Conservation (phyloP, 2,888 invertebrate genomes). For the Drosophila setosimentum region DNA sequence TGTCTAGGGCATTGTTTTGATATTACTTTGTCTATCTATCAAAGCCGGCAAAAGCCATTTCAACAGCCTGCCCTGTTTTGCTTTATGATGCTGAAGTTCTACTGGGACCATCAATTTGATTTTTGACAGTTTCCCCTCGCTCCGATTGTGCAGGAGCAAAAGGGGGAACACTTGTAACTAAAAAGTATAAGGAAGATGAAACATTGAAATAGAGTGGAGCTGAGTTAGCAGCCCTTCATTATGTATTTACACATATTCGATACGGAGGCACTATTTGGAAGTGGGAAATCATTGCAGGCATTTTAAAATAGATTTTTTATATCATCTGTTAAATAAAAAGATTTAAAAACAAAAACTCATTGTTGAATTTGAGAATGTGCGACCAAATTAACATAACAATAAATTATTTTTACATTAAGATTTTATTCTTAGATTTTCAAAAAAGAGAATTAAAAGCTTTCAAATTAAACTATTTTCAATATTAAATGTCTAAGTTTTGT, state of each 20-base stretch:
- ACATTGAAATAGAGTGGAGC: slow-evolving; percentile 17
- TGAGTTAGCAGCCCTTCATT: slow-evolving; percentile 27
- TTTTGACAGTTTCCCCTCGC: slow-evolving; percentile 54
- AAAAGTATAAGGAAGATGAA: slow-evolving; percentile 12
- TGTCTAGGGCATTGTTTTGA: slow-evolving; percentile 51
- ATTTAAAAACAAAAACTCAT: not conserved
- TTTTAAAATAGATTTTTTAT: not conserved
- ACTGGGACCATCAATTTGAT: slow-evolving; percentile 69
- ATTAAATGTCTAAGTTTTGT: not conserved
- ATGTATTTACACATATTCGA: slow-evolving; percentile 3
- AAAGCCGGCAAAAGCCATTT: slow-evolving; percentile 63
- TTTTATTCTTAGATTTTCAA: not conserved
- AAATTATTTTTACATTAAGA: not conserved
- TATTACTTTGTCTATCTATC: slow-evolving; percentile 66
- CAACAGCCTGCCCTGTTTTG: slow-evolving; percentile 56
- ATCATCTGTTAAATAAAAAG: not conserved
- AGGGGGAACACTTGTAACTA: slow-evolving; percentile 37
- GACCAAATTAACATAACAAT: not conserved
- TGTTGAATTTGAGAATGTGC: not conserved
- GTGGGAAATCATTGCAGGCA: not conserved
- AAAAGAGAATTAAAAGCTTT: not conserved
- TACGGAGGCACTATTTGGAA: not conserved
- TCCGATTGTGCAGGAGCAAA: slow-evolving; percentile 13
- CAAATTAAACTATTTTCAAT: not conserved
- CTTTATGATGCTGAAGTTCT: slow-evolving; percentile 41